Evolutionary conservation across 2,888 invertebrate genomes (phyloP), one percentile per base, ranked within the genome.

Genomic region (Busseola fusca): DNA sequence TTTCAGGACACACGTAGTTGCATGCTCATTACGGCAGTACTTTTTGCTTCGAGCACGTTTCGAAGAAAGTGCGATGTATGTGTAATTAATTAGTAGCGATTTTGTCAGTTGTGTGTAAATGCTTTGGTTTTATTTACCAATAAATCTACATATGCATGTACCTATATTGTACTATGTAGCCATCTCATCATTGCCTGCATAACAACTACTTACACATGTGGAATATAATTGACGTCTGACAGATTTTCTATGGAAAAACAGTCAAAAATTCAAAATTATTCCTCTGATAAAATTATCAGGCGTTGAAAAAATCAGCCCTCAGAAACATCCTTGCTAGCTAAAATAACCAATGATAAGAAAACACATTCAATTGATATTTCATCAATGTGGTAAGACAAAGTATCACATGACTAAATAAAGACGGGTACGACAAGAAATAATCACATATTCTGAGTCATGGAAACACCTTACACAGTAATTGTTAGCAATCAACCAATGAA

Each of bases 1-100:
- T 89, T 89, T 90, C 92, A 90, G 93, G 92, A 94, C 94, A 93
- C 84, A 71, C 79, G 69, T 79, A 74, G 81, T 78, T 81, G 84
- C 85, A 80, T 81, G 76, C 74, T 69, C 59, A 73, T 76, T 80
- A 74, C 25, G 65, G 56, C 62, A 58, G 63, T 73, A 27, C 48
- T 76, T 82, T 76, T 78, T 67, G 37, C 69, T 69, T 69, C 30
- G 60, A 77, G 48, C 69, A 59, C 63, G 69, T 59, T 78, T 65
- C 34, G 37, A 72, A 73, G 82, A 86, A 82, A 84, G 86, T 86
- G 76, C 63, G 62, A 84, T 82, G 84, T 79, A 66, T 84, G 84
- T 42, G 50, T 84, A 76, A 76, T 76, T 75, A 80, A 80, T 80
- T 69, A 66, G 67, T 67, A 30, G 68, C 64, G 80, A 70, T 83